phyloP scores from a whole-genome alignment of 2,113 vertebrate species.

The Gavia stellata region DNA sequence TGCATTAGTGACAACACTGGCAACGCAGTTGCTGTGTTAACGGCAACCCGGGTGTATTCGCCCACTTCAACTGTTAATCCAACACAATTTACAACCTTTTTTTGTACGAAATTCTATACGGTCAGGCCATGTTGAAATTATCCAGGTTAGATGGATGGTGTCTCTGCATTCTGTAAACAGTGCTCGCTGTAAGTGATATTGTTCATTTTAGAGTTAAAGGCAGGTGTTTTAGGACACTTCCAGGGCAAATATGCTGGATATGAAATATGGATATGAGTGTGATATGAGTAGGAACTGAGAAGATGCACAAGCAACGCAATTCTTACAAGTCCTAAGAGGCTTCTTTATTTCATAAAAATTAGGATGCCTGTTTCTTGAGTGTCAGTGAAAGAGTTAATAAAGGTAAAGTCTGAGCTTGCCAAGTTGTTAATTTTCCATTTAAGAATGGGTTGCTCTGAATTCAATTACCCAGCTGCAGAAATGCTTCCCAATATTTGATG shows the following conservation, averaged over 20 bases:
- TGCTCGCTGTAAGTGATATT: not conserved
- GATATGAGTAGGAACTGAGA: not conserved
- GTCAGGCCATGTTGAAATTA: not conserved
- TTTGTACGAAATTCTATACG: not conserved
- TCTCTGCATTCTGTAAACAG: not conserved
- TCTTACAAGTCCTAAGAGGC: not conserved
- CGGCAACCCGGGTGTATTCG: not conserved
- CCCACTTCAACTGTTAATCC: not conserved
- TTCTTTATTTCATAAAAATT: not conserved
- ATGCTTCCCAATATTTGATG: not conserved
- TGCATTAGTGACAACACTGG: not conserved
- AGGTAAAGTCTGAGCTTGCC: not conserved
- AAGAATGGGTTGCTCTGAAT: not conserved
- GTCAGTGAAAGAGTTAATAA: not conserved
- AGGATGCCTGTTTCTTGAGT: not conserved
- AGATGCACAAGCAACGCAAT: not conserved
- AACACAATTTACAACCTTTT: fast-evolving
- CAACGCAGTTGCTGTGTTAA: not conserved
- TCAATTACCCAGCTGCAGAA: not conserved
- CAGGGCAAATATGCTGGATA: not conserved
- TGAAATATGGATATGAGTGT: not conserved
- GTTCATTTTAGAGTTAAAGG: not conserved
- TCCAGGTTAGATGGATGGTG: not conserved
- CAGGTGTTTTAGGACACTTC: not conserved
- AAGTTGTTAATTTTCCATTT: conserved; percentile 24